phyloP scores from a whole-genome alignment of 2,888 invertebrate species.

The Tiliacea citrago region DNA sequence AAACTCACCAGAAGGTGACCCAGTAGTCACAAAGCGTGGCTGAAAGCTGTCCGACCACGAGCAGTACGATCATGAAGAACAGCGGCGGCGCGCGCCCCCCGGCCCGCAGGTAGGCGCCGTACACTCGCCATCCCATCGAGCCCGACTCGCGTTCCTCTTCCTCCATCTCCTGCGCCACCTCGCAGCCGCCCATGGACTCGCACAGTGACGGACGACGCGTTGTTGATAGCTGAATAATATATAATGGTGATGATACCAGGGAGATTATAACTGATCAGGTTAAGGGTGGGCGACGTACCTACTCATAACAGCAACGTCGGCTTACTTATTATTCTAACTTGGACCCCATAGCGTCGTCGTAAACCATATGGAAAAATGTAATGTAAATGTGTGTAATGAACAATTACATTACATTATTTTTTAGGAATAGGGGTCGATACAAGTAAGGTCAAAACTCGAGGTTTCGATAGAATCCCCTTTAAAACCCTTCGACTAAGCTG shows the following conservation, averaged over 20 bases:
- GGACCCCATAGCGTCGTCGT: not conserved
- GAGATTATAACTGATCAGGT: not conserved
- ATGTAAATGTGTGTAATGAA: no score
- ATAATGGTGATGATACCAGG: not conserved
- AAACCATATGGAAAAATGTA: not conserved
- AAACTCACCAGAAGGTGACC: constrained; percentile 93
- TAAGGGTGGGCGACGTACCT: not conserved
- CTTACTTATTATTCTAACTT: not conserved
- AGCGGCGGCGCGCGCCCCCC: constrained; percentile 90
- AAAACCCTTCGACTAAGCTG: not conserved
- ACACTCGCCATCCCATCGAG: constrained; percentile 92
- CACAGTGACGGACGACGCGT: constrained; percentile 87
- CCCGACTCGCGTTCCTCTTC: constrained; percentile 92
- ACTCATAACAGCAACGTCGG: not conserved
- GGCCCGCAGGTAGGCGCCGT: constrained; percentile 91
- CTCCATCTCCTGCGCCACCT: constrained; percentile 90
- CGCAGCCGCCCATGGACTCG: constrained; percentile 84
- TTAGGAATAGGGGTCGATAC: not conserved
- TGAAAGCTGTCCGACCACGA: constrained; percentile 92
- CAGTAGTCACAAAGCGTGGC: constrained; percentile 94
- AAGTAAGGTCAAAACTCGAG: not conserved
- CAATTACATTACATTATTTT: no score
- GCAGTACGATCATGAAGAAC: constrained; percentile 88
- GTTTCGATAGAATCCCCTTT: not conserved
- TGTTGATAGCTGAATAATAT: constrained; percentile 80